Base-by-base conservation (phyloP, 2,113 vertebrate species). In the Tragulus kanchil region DNA sequence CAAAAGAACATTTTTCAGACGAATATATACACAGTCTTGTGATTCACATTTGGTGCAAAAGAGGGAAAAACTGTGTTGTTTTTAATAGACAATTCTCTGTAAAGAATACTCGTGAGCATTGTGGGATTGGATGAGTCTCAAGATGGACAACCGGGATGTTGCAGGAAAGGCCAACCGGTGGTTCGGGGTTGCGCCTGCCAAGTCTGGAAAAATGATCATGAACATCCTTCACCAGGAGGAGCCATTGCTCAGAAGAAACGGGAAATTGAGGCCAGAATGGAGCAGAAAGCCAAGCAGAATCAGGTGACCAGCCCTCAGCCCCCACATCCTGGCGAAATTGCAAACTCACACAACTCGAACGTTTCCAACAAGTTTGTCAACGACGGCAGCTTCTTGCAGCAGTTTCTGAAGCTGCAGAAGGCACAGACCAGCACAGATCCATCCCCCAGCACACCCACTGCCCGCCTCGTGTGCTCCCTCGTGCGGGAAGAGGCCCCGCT, bases 311-410 rank as follows among this genome's bases (percentile, higher is more conserved):
- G 98, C 0, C 98, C 97, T 9, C 99, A 99, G 93, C 98, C 99
- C 0, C 92, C 98, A 0, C 98, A 99, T 71, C 86, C 98, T 0
- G 98, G 97, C 73, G 98, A 98, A 97, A 97, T 98, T 36, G 97
- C 97, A 1, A 98, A 98, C 7, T 45, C 95, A 61, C 98, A 99
- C 58, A 98, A 92, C 2, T 95, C 98, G 73, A 98, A 98, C 4
- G 96, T 97, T 88, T 98, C 98, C 89, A 99, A 99, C 98, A 99
- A 99, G 98, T 99, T 99, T 98, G 99, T 98, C 97, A 99, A 99
- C 0, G 99, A 99, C 42, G 99, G 99, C 86, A 99, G 99, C 97
- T 99, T 99, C 97, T 98, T 99, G 81, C 99, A 99, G 97, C 99
- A 99, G 98, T 99, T 99, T 97, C 99, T 99, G 96, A 99, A 99